These are phyloP conservation scores for Nyctalus aviator DNA, from an alignment of 2,797 vertebrate genomes.

Conservation along the genomic window DNA sequence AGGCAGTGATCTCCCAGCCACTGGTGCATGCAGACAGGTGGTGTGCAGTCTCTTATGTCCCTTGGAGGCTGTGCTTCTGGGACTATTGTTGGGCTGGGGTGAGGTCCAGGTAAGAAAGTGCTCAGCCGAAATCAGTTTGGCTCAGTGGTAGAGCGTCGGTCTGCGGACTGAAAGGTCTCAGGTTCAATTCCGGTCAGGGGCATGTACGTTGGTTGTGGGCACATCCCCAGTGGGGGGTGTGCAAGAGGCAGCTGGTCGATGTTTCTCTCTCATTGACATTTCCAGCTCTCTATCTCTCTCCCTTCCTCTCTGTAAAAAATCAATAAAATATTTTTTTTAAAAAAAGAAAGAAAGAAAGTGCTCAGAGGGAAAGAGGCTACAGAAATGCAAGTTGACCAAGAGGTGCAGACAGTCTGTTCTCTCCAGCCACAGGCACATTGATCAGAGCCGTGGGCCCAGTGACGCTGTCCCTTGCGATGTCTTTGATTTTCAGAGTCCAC, in stretches of 20 bases:
- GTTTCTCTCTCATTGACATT: no score
- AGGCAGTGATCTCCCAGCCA: neutral
- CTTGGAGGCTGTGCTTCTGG: neutral
- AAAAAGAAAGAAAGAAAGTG: neutral
- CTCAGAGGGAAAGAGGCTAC: neutral
- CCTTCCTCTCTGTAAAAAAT: no score
- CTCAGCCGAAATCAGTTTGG: neutral
- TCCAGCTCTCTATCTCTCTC: no score
- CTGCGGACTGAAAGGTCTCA: no score
- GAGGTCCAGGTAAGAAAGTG: neutral
- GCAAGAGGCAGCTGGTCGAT: no score
- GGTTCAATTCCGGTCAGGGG: no score
- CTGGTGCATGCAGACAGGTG: neutral
- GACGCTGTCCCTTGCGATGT: neutral
- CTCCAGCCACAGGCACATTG: neutral
- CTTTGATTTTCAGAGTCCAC: conserved; percentile 33
- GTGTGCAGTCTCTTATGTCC: neutral
- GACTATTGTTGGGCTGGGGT: neutral
- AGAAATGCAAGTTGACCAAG: neutral
- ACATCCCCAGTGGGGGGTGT: no score
- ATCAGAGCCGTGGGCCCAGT: neutral
- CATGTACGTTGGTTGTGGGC: no score
- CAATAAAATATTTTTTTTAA: no score
- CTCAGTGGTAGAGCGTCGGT: no score
- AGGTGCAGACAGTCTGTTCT: neutral